Evolutionary conservation across 2,113 vertebrate genomes (phyloP).

Genomic region (Chlamydotis undulata): DNA sequence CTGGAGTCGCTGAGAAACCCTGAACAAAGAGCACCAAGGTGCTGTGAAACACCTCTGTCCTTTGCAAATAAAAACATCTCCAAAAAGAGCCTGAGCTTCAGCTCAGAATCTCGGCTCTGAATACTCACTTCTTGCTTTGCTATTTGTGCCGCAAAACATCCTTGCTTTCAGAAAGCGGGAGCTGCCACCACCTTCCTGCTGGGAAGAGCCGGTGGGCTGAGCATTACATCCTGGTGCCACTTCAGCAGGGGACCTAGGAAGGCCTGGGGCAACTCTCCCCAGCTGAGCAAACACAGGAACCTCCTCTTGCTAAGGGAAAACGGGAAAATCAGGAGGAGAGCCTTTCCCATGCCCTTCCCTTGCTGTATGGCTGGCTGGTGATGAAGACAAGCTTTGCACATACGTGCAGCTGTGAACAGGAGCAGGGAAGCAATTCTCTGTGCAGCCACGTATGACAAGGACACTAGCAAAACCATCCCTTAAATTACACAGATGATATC

Average conservation of each 20-base stretch:
- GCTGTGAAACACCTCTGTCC: not conserved
- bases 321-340: not conserved
- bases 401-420: not conserved
- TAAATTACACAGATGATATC: not conserved
- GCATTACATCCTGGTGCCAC: not conserved
- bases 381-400: not conserved
- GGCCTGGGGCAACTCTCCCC: not conserved
- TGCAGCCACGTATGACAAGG: not conserved
- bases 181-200: not conserved
- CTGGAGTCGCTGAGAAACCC: not conserved
- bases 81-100: not conserved
- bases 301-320: not conserved
- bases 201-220: not conserved
- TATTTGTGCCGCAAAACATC: not conserved
- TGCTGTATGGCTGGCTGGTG: fast-evolving
- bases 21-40: not conserved
- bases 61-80: not conserved
- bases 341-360: not conserved
- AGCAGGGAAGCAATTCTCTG: not conserved
- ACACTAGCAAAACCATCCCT: not conserved
- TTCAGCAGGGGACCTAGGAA: not conserved
- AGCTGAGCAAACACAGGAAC: not conserved
- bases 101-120: fast-evolving
- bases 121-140: not conserved
- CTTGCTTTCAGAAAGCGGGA: not conserved